A percentile compares a stretch with the other conserved stretches of the same genome.
These are phyloP conservation scores for Todus mexicanus DNA, from an alignment of 2,797 vertebrate species.

Conservation along the genomic window DNA sequence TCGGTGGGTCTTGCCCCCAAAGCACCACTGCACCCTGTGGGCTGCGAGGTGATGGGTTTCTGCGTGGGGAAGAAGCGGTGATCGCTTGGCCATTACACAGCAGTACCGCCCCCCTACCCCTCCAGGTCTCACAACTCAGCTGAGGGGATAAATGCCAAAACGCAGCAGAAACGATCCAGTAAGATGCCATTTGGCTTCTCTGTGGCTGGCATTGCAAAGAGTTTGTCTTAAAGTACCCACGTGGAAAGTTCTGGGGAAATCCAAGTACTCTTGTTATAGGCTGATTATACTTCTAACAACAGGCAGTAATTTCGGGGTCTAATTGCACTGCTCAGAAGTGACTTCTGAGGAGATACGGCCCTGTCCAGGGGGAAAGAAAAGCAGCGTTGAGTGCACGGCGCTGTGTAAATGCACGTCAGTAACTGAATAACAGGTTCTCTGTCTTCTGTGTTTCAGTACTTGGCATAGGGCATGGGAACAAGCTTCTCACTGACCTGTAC, in stretches of 20 bases:
- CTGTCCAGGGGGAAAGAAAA: not conserved
- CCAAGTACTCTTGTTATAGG: not conserved
- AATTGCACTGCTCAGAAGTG: not conserved
- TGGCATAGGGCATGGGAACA: conserved; percentile 81
- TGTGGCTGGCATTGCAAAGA: not conserved
- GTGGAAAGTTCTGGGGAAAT: not conserved
- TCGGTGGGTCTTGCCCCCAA: conserved; percentile 73
- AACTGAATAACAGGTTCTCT: not conserved
- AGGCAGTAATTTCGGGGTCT: not conserved
- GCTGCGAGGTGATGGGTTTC: not conserved
- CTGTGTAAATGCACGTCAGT: not conserved
- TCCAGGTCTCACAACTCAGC: not conserved
- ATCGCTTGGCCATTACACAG: rapidly evolving
- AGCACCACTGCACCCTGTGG: rapidly evolving
- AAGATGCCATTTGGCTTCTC: rapidly evolving
- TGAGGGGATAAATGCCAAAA: not conserved
- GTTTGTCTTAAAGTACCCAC: not conserved
- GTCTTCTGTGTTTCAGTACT: conserved; percentile 79
- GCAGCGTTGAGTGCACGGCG: rapidly evolving
- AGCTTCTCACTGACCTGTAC: conserved; percentile 78
- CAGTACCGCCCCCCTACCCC: not conserved
- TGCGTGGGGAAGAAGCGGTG: rapidly evolving
- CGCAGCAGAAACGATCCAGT: not conserved
- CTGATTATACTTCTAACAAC: not conserved
- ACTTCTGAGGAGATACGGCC: not conserved